Evolutionary conservation across 1,140 invertebrate genomes (phyloP).

Genomic region (Drosophila asahinai): DNA sequence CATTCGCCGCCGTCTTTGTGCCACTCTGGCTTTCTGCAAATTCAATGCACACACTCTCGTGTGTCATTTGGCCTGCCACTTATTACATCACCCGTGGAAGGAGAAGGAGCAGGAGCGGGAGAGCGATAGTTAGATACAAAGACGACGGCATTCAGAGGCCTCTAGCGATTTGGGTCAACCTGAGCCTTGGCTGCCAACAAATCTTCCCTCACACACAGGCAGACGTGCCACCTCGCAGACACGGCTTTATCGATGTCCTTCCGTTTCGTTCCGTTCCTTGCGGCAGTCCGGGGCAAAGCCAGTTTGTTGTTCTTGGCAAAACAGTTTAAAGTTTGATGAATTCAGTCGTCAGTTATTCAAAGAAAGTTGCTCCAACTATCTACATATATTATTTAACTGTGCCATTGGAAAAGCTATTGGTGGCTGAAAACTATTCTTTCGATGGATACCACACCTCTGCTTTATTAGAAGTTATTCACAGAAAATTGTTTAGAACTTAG

Average conservation of each 20-base stretch:
- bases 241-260: conserved; percentile 38
- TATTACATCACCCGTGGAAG: conserved; percentile 68
- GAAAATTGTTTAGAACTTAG: neutral
- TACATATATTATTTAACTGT: conserved; percentile 30
- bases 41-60: conserved; percentile 69
- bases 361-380: conserved; percentile 7
- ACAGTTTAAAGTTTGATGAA: conserved; percentile 38
- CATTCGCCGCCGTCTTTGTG: neutral
- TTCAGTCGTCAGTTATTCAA: conserved; percentile 25
- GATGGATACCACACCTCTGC: neutral
- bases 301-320: conserved; percentile 38
- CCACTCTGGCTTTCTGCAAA: conserved; percentile 30
- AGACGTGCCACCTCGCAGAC: conserved; percentile 7
- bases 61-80: conserved; percentile 70
- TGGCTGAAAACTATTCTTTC: neutral
- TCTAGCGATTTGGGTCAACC: conserved; percentile 67
- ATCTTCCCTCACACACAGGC: conserved; percentile 22
- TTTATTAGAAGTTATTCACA: neutral
- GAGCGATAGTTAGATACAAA: conserved; percentile 12
- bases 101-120: conserved; percentile 16
- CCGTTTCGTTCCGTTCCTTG: conserved; percentile 8
- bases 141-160: conserved; percentile 36
- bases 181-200: conserved; percentile 56
- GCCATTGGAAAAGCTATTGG: neutral
- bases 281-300: neutral